Evolutionary conservation across 2,888 invertebrate genomes (phyloP), one percentile per base, ranked within the genome.

Genomic region (Thymelicus sylvestris): DNA sequence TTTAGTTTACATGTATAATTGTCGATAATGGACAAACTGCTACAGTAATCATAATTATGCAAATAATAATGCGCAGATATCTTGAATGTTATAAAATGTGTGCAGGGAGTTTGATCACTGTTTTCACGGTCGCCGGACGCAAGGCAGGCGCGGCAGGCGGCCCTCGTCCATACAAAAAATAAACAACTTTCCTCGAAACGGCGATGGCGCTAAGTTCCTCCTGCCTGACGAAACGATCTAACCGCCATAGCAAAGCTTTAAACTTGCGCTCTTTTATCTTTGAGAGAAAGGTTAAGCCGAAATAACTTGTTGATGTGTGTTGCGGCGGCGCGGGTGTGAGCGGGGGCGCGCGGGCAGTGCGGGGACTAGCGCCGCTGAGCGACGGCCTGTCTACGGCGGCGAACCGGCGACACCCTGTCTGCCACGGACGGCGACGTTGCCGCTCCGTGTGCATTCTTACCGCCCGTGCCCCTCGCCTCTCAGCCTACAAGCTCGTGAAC

Each of bases 331-430:
- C 83, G 87, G 86, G 85, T 79, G 87, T 77, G 82, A 78, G 86
- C 85, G 88, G 75, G 69, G 67, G 71, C 60, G 74, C 74, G 75
- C 74, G 75, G 72, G 63, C 74, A 62, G 73, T 65, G 79, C 77
- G 82, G 87, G 89, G 82, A 80, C 87, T 89, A 92, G 93, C 93
- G 92, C 92, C 93, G 92, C 84, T 90, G 91, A 95, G 95, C 96
- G 96, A 96, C 96, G 96, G 95, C 95, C 94, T 96, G 96, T 96
- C 96, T 96, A 96, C 96, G 95, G 95, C 95, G 95, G 95, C 96
- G 94, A 95, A 96, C 95, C 96, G 97, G 97, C 97, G 97, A 97
- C 97, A 97, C 97, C 97, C 96, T 97, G 97, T 97, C 97, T 97
- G 97, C 97, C 96, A 95, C 96, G 96, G 96, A 95, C 95, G 93